Conservation (phyloP, 2,113 vertebrate genomes). For the Oreotrochilus melanogaster region DNA sequence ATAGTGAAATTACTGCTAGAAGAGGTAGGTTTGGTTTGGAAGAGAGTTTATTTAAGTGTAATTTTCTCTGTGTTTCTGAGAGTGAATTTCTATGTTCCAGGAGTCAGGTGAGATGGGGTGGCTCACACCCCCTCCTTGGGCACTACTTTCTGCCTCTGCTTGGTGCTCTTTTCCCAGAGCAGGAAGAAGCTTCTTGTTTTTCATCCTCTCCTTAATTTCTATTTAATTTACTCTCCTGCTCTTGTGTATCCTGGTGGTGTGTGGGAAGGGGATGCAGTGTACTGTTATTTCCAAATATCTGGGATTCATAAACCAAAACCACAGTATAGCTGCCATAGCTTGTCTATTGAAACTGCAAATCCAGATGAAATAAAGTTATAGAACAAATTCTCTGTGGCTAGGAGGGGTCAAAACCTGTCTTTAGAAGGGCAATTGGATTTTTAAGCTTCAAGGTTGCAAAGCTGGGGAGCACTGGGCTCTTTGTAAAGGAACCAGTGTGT, state of each 20-base stretch:
- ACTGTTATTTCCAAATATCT: not conserved
- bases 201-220: rapidly evolving
- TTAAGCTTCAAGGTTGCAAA: not conserved
- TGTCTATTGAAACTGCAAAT: not conserved
- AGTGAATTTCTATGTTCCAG: not conserved
- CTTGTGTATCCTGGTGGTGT: too few relatives aligned
- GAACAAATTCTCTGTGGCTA: not conserved
- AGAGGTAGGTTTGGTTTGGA: not conserved
- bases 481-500: not conserved
- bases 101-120: not conserved
- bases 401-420: not conserved
- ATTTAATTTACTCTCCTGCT: not conserved
- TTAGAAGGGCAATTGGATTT: not conserved
- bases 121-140: rapidly evolving
- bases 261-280: not conserved
- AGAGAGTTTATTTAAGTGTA: not conserved
- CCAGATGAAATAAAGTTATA: not conserved
- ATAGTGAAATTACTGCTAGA: not conserved
- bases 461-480: rapidly evolving
- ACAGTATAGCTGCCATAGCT: not conserved
- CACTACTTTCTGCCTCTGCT: not conserved
- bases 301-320: not conserved
- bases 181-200: not conserved
- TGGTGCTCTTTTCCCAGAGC: not conserved
- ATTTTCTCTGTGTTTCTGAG: not conserved